These are phyloP conservation scores for Hemicentrotus pulcherrimus DNA, from an alignment of 35 echinoderm and acorn worm genomes.

Conservation along the genomic window DNA sequence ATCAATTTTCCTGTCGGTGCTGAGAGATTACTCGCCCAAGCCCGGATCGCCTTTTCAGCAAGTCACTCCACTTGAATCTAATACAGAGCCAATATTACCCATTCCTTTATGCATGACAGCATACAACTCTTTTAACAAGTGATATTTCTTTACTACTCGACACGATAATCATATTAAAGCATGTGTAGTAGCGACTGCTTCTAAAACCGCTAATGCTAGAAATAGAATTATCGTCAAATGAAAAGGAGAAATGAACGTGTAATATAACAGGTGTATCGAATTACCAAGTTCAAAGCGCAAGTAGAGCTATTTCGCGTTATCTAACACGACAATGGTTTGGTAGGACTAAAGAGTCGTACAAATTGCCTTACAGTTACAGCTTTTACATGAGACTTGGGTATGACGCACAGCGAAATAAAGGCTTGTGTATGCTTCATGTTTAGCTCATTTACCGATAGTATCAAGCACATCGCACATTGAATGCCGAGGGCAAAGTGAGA, in stretches of 20 bases:
- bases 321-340: neutral
- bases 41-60: conserved; percentile 3
- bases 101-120: neutral
- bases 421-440: neutral
- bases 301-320: neutral
- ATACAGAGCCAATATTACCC: neutral
- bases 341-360: neutral
- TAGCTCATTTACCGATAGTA: neutral
- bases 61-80: neutral
- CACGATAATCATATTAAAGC: neutral
- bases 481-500: neutral
- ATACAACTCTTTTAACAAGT: neutral
- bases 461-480: neutral
- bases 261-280: neutral
- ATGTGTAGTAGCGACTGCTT: neutral
- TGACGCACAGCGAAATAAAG: neutral
- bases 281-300: neutral
- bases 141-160: neutral
- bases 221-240: conserved; percentile 4
- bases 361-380: neutral
- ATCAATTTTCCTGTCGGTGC: conserved; percentile 32
- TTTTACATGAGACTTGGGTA: neutral
- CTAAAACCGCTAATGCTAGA: neutral
- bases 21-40: conserved; percentile 8
- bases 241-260: neutral